Evolutionary conservation across 2,797 vertebrate genomes (phyloP), one percentile per base, ranked within the genome.

Genomic region (Ara ararauna): DNA sequence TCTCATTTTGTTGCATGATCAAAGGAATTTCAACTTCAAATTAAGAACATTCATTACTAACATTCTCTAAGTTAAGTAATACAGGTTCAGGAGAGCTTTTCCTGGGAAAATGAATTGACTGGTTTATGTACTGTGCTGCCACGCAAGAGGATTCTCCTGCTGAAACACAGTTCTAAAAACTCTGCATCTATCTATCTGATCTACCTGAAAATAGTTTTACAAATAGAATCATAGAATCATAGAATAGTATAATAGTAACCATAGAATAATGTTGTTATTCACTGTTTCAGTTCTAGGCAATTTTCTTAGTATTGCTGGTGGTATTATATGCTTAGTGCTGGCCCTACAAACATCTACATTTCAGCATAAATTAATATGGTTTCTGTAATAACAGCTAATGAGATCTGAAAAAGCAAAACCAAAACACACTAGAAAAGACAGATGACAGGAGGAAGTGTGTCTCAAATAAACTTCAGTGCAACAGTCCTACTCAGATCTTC

Each of bases 1-100:
- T 85, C 75, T 93, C 92, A 95, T 90, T 97, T 94, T 92, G 42
- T 94, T 79, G 42, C 58, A 79, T 96, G 95, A 96, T 92, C 85
- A 96, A 96, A 97, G 56, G 42, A 89, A 93, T 94, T 91, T 89
- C 56, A 73, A 54, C 67, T 87, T 93, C 88, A 92, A 51, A 83
- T 89, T 92, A 94, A 95, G 91, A 94, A 77, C 53, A 32, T 81
- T 62, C 68, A 50, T 96, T 86, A 68, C 48, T 77, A 92, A 84
- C 78, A 82, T 87, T 96, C 77, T 96, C 72, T 90, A 94, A 92
- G n/a, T 87, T 42, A 90, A 90, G 67, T 50, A 91, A 81, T 60
- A 29, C 42, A 87, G 58, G 53, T 96, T 86, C 62, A 92, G 92
- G 62, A 91, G 53, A 97, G 68, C 30, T 92, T 94, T 85, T 77